A percentile compares a stretch with the other conserved stretches of the same genome.
phyloP scores from a whole-genome alignment of 2,888 invertebrate genomes.

The Ecliptopera silaceata region DNA sequence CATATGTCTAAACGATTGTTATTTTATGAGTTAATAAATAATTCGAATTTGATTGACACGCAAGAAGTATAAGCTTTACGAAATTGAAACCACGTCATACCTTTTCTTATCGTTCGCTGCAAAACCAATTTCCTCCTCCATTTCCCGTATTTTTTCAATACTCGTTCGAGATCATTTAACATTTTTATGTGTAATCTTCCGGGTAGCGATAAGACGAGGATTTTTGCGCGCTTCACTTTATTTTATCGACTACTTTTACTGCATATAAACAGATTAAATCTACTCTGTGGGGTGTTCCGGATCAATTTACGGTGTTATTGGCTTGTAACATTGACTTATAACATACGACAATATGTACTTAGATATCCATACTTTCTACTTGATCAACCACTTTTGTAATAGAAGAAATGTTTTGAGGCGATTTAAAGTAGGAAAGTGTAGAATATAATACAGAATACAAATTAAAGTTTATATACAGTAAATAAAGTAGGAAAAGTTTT shows the following conservation, averaged over 20 bases:
- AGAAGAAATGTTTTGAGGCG: too few relatives aligned
- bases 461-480: too few relatives aligned
- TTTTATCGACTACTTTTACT: conserved; percentile 78
- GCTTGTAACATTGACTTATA: conserved; percentile 46
- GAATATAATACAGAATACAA: too few relatives aligned
- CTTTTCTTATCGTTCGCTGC: conserved; percentile 26
- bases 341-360: background rate
- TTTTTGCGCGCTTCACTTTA: conserved; percentile 68
- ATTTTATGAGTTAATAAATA: too few relatives aligned
- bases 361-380: too few relatives aligned
- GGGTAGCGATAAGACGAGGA: conserved; percentile 75
- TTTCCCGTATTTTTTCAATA: conserved; percentile 79
- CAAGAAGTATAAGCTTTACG: background rate
- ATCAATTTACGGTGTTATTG: conserved; percentile 60
- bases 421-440: too few relatives aligned
- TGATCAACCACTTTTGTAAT: too few relatives aligned
- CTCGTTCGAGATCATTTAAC: conserved; percentile 81
- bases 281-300: conserved; percentile 62
- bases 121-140: conserved; percentile 64
- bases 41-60: too few relatives aligned
- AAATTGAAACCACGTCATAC: conserved; percentile 34
- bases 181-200: conserved; percentile 83
- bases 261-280: conserved; percentile 79
- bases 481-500: too few relatives aligned
- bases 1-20: too few relatives aligned